These are phyloP conservation scores for Odontocolon sp. DNA, from an alignment of 2,888 invertebrate species.

Conservation along the genomic window DNA sequence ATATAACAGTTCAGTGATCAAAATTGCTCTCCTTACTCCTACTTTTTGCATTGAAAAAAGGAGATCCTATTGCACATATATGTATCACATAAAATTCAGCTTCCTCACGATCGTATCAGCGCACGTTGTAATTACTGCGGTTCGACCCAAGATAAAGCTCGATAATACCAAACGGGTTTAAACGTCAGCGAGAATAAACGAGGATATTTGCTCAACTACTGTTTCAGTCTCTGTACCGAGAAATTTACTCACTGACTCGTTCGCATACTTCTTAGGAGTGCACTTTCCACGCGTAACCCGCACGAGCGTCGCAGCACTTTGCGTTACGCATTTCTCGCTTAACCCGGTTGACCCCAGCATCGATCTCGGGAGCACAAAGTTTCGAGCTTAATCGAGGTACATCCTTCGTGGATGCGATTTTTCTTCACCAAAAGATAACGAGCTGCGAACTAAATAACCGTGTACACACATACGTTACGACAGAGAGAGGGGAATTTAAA, in stretches of 20 bases:
- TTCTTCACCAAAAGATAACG: conserved; percentile 42
- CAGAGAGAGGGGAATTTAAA: neutral
- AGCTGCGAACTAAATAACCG: conserved; percentile 51
- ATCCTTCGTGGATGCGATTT: conserved; percentile 21
- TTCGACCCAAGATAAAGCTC: conserved; percentile 63
- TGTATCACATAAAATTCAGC: conserved; percentile 42
- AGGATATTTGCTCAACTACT: conserved; percentile 45
- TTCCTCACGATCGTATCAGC: conserved; percentile 56
- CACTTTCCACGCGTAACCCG: conserved; percentile 55
- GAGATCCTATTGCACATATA: no score
- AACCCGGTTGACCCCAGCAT: conserved; percentile 38
- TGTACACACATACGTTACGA: neutral
- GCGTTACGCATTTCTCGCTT: conserved; percentile 57
- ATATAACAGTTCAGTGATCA: no score
- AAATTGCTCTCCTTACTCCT: no score
- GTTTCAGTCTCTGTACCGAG: conserved; percentile 15
- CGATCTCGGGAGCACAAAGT: neutral
- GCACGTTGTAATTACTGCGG: conserved; percentile 62
- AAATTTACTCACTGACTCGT: neutral
- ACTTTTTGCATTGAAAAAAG: no score
- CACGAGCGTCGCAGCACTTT: conserved; percentile 41
- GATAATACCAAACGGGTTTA: conserved; percentile 65
- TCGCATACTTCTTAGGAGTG: conserved; percentile 2
- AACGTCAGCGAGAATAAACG: conserved; percentile 58
- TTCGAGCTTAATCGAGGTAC: conserved; percentile 38